Evolutionary conservation across 1,140 invertebrate genomes (phyloP).

Genomic region (Conus ventricosus): DNA sequence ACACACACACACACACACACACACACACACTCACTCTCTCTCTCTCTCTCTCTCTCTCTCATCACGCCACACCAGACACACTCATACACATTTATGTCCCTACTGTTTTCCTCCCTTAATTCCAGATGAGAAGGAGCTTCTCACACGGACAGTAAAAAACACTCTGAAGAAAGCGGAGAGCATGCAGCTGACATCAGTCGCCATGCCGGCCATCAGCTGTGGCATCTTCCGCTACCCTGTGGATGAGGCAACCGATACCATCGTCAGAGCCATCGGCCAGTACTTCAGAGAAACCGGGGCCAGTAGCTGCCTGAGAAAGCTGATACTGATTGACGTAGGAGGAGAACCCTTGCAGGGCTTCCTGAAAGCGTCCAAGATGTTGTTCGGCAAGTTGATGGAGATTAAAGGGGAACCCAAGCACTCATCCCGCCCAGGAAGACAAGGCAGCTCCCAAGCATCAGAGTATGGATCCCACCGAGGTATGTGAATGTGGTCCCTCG

Average conservation of each 20-base stretch:
- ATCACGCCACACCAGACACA: too few relatives aligned
- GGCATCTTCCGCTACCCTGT: conserved; percentile 38
- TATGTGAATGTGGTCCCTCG: neutral
- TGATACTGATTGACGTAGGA: conserved; percentile 39
- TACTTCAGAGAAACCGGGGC: neutral
- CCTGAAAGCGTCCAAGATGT: neutral
- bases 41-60: too few relatives aligned
- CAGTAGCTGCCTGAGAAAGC: neutral
- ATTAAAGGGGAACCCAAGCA: neutral
- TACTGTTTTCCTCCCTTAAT: neutral
- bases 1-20: too few relatives aligned
- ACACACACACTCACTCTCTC: too few relatives aligned
- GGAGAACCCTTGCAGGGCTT: conserved; percentile 24
- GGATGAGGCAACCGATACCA: conserved; percentile 25
- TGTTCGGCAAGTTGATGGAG: neutral
- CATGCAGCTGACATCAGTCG: conserved; percentile 16
- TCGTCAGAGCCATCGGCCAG: neutral
- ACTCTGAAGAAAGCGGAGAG: conserved; percentile 24
- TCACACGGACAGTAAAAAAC: conserved; percentile 34
- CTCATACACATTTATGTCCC: too few relatives aligned
- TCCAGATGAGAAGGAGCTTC: conserved; percentile 33
- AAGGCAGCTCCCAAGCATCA: neutral
- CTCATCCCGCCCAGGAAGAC: neutral
- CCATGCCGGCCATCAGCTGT: conserved; percentile 34
- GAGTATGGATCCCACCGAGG: neutral